These are phyloP conservation scores for Danionella dracula DNA, from an alignment of 2,797 vertebrate species.

Conservation along the genomic window DNA sequence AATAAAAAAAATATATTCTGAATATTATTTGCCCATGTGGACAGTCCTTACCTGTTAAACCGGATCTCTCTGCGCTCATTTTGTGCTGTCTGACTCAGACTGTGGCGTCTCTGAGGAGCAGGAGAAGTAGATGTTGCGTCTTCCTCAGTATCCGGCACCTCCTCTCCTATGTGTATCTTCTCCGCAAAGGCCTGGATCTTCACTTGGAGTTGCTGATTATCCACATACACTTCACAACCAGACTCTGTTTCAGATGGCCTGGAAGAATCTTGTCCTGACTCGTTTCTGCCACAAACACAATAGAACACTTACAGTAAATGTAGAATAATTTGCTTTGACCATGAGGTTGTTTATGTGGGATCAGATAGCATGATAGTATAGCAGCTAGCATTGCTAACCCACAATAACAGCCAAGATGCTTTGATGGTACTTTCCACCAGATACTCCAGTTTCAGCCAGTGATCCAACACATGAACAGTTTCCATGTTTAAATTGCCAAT, in stretches of 20 bases:
- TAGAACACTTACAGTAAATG: too few relatives aligned
- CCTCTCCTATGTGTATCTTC: constrained; percentile 63
- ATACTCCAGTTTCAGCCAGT: too few relatives aligned
- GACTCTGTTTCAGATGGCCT: constrained; percentile 56
- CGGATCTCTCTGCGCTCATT: constrained; percentile 80
- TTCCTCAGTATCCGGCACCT: constrained; percentile 53
- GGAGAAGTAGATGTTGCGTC: constrained; percentile 47
- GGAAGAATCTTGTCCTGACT: constrained; percentile 39
- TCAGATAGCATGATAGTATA: too few relatives aligned
- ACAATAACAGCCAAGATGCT: too few relatives aligned
- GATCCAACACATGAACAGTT: too few relatives aligned
- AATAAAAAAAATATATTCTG: too few relatives aligned
- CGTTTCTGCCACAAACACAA: constrained; percentile 55
- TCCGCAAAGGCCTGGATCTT: constrained; percentile 79
- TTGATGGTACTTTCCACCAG: too few relatives aligned
- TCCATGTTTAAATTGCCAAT: too few relatives aligned
- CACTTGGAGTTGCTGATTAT: constrained; percentile 72
- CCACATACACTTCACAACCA: constrained; percentile 41
- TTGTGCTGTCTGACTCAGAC: constrained; percentile 71
- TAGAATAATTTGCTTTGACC: too few relatives aligned
- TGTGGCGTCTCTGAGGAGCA: constrained; percentile 70
- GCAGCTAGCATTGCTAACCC: too few relatives aligned
- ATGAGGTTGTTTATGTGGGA: too few relatives aligned
- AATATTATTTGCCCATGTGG: not conserved
- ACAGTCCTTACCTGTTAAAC: constrained; percentile 78